Conservation (phyloP, 2,113 vertebrate species). For the Cavia porcellus region DNA sequence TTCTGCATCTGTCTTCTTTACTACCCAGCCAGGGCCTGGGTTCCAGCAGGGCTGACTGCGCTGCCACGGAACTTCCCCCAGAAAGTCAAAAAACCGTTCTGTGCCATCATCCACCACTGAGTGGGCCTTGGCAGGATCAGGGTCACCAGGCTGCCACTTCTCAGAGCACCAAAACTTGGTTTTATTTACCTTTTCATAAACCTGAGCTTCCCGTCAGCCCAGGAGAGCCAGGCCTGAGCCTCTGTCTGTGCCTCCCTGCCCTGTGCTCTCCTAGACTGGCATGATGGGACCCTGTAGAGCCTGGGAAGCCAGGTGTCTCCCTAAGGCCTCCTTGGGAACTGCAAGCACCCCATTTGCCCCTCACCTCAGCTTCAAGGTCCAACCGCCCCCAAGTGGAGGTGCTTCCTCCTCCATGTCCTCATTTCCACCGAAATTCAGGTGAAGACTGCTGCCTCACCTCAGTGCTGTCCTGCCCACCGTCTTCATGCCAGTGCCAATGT, state of each 20-base stretch:
- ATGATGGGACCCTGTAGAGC: too few relatives aligned
- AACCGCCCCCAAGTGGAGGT: accelerated
- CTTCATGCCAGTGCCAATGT: too few relatives aligned
- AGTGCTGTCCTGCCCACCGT: too few relatives aligned
- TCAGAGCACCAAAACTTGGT: not conserved
- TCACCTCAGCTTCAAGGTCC: not conserved
- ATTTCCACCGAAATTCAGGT: not conserved
- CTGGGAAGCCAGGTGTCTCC: too few relatives aligned
- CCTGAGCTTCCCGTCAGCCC: not conserved
- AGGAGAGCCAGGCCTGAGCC: not conserved
- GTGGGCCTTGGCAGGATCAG: not conserved
- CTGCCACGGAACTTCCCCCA: not conserved
- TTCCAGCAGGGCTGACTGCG: too few relatives aligned
- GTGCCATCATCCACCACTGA: not conserved
- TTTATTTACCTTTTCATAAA: not conserved
- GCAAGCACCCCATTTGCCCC: too few relatives aligned
- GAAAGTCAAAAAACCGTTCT: not conserved
- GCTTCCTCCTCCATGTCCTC: too few relatives aligned
- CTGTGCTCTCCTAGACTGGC: too few relatives aligned
- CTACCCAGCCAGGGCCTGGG: not conserved
- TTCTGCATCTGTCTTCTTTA: not conserved
- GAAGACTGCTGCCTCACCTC: too few relatives aligned
- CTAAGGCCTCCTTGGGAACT: too few relatives aligned
- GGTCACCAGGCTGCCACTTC: not conserved
- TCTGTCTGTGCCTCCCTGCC: not conserved